These are phyloP conservation scores for Prolemur simus DNA, from an alignment of 2,113 vertebrate species.

Conservation along the genomic window DNA sequence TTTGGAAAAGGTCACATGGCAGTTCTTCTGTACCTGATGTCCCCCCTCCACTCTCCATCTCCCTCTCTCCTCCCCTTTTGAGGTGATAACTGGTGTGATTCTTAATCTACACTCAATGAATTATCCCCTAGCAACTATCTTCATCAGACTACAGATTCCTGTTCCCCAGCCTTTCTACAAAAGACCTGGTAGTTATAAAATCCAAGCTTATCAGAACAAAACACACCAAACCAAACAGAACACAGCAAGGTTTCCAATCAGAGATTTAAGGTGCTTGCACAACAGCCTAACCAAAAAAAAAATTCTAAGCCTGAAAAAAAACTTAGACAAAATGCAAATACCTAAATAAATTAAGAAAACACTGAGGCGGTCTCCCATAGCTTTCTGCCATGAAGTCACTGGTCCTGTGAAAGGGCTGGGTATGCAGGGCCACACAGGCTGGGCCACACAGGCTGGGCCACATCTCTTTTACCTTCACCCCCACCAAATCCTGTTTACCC, in stretches of 20 bases:
- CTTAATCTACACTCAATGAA: constrained; percentile 5
- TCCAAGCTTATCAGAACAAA: constrained; percentile 54
- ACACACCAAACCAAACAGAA: constrained; percentile 51
- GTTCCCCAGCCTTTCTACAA: background rate
- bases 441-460: background rate
- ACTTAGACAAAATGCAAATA: constrained; percentile 29
- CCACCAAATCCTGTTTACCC: background rate
- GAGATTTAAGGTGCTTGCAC: constrained; percentile 46
- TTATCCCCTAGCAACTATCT: constrained; percentile 66
- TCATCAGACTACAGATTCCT: background rate
- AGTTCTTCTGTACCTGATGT: background rate
- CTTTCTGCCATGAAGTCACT: background rate
- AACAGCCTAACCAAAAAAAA: background rate
- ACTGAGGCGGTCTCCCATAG: background rate
- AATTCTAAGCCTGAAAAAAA: background rate
- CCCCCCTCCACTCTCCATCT: background rate
- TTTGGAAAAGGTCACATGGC: constrained; percentile 19
- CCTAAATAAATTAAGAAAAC: constrained; percentile 42
- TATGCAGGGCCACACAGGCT: background rate
- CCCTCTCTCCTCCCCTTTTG: background rate
- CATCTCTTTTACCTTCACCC: background rate
- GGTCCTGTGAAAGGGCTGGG: background rate
- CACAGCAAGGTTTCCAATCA: constrained; percentile 16
- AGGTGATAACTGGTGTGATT: background rate
- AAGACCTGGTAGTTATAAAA: constrained; percentile 49